Conservation (phyloP, 2,113 vertebrate genomes). For the Hippocampus mohnikei region DNA sequence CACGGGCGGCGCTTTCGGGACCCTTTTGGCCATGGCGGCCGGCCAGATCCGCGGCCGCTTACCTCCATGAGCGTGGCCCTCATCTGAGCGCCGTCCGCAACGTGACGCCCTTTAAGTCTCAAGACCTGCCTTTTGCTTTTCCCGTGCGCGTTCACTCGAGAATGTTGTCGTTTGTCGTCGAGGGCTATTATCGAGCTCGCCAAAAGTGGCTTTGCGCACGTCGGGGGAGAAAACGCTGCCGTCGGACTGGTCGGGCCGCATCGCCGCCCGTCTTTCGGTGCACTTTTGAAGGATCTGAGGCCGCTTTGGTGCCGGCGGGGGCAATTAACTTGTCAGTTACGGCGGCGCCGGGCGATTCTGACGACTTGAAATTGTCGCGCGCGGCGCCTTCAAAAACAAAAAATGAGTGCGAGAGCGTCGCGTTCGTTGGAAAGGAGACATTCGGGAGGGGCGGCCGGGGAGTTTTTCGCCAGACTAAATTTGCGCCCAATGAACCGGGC, state of each 20-base stretch:
- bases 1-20: neutral
- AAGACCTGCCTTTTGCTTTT: neutral
- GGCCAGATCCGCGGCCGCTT: neutral
- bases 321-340: neutral
- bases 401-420: neutral
- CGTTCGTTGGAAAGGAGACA: neutral
- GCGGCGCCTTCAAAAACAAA: neutral
- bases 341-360: neutral
- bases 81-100: neutral
- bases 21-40: neutral
- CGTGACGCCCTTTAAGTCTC: neutral
- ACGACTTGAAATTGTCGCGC: neutral
- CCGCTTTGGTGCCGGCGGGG: neutral
- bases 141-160: no score
- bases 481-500: no score
- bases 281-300: neutral
- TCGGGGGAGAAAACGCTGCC: neutral
- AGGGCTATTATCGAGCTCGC: neutral
- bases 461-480: no score
- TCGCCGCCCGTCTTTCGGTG: neutral
- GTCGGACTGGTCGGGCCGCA: slow-evolving; percentile 21
- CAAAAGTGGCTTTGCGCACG: neutral
- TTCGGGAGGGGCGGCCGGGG: no score
- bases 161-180: neutral
- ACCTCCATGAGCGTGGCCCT: slow-evolving; percentile 1